Percentiles rank a stretch among this genome's conserved stretches.
Conservation (phyloP, 1,140 invertebrate genomes). For the Ceratina calcarata region DNA sequence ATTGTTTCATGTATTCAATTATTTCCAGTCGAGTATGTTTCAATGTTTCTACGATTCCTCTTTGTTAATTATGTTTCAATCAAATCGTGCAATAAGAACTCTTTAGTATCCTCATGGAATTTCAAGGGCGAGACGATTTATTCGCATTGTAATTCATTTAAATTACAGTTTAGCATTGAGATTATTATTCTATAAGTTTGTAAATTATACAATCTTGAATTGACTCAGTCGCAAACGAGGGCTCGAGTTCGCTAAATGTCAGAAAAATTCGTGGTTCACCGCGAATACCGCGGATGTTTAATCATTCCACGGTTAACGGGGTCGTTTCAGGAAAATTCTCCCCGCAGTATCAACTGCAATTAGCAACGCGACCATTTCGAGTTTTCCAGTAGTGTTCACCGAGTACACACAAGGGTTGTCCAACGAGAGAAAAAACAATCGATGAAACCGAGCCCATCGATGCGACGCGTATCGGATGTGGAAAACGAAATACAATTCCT, state of each 20-base stretch:
- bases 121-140: background rate
- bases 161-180: too few species aligned
- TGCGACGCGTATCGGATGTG: background rate
- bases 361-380: background rate
- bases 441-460: background rate
- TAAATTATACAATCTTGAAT: too few species aligned
- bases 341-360: constrained; percentile 4
- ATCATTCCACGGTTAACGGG: background rate
- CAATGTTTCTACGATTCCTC: background rate
- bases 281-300: constrained; percentile 6
- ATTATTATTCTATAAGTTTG: too few species aligned
- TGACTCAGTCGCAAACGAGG: background rate
- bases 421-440: background rate
- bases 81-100: background rate
- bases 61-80: background rate
- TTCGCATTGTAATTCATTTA: background rate
- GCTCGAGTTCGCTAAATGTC: background rate
- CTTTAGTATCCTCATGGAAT: background rate
- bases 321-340: background rate
- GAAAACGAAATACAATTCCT: background rate
- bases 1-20: too few species aligned
- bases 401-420: background rate
- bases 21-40: too few species aligned
- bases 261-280: background rate
- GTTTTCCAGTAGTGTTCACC: background rate